Evolutionary conservation across 2,113 vertebrate species (phyloP).

Genomic region (Rhegmatorhina hoffmannsi): DNA sequence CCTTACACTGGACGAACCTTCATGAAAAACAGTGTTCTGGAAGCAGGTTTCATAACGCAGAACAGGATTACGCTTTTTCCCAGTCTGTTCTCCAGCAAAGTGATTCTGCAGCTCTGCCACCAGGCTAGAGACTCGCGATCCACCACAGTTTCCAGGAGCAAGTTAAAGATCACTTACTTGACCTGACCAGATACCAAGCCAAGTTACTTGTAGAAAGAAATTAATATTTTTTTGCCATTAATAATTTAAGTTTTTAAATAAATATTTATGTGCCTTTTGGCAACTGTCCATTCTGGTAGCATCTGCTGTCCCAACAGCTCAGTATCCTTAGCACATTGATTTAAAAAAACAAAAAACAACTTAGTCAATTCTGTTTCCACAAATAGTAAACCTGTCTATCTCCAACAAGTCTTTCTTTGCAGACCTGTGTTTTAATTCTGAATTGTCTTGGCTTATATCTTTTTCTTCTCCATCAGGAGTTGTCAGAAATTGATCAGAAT

Average conservation of each 20-base stretch:
- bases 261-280: constrained; percentile 80
- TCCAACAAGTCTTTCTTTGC: constrained; percentile 92
- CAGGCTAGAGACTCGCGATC: neutral
- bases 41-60: constrained; percentile 20
- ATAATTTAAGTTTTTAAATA: constrained; percentile 89
- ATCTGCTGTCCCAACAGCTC: constrained; percentile 51
- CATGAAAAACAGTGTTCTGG: constrained; percentile 23
- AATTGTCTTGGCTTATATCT: constrained; percentile 72
- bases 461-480: constrained; percentile 90
- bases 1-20: constrained; percentile 34
- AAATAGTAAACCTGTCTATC: constrained; percentile 97
- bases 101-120: constrained; percentile 4
- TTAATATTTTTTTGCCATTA: constrained; percentile 74
- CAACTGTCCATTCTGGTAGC: constrained; percentile 62
- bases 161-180: constrained; percentile 42
- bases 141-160: constrained; percentile 35
- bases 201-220: constrained; percentile 63
- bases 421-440: constrained; percentile 84
- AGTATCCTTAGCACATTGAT: constrained; percentile 59
- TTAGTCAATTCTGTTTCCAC: constrained; percentile 95
- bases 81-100: constrained; percentile 25
- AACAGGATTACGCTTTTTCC: neutral
- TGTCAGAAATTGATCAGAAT: constrained; percentile 89
- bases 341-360: neutral
- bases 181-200: constrained; percentile 56